Evolutionary conservation across 2,888 invertebrate species (phyloP).

Genomic region (Cylloceria caligata): DNA sequence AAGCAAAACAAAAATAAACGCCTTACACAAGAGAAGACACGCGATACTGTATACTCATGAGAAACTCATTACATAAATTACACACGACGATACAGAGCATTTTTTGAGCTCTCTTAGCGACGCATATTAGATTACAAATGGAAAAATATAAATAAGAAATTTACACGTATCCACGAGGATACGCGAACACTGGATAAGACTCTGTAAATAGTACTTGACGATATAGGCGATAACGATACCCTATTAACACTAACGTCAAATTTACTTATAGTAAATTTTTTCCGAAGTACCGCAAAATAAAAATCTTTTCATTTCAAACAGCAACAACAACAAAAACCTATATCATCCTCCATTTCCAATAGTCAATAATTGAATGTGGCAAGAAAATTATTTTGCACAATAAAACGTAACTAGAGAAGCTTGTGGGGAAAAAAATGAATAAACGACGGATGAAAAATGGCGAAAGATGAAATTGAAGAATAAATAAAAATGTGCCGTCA

Average conservation of each 20-base stretch:
- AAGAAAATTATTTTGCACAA: not conserved
- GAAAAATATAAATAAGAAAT: constrained; percentile 36
- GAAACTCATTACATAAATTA: constrained; percentile 38
- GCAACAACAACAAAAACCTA: no score
- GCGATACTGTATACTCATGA: constrained; percentile 50
- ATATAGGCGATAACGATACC: constrained; percentile 77
- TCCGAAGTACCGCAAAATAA: constrained; percentile 74
- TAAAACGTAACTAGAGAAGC: not conserved
- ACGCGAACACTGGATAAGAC: constrained; percentile 71
- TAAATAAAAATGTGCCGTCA: not conserved
- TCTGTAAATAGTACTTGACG: constrained; percentile 82
- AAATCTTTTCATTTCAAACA: constrained; percentile 36
- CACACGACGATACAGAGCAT: constrained; percentile 35
- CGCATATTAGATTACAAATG: constrained; percentile 46
- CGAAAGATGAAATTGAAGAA: not conserved
- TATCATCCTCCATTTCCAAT: no score
- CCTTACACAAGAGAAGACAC: constrained; percentile 60
- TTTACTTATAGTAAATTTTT: constrained; percentile 84
- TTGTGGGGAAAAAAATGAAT: no score
- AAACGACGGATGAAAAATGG: no score
- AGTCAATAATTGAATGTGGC: no score
- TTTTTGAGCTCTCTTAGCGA: constrained; percentile 58
- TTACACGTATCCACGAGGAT: constrained; percentile 38
- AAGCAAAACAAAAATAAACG: constrained; percentile 41
- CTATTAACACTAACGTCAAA: constrained; percentile 80